Percentiles rank a stretch among this genome's conserved stretches.
phyloP scores from a whole-genome alignment of 2,113 vertebrate genomes.

The Vombatus ursinus region DNA sequence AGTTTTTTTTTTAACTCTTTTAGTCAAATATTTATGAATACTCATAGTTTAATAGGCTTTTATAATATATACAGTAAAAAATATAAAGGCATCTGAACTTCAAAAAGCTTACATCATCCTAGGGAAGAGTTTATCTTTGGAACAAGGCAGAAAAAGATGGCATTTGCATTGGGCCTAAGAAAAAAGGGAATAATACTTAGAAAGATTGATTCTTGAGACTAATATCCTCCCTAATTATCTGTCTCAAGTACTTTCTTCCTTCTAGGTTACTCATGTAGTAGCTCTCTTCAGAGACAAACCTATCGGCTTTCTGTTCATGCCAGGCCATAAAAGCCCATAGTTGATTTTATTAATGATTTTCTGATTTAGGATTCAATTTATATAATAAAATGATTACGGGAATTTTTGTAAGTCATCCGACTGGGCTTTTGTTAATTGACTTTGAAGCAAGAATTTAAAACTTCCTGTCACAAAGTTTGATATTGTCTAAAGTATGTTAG shows the following conservation, averaged over 20 bases:
- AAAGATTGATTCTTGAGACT: neutral
- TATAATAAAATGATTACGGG: neutral
- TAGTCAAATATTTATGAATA: neutral
- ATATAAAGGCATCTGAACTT: neutral
- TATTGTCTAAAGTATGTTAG: neutral
- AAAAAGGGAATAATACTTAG: neutral
- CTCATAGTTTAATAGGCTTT: neutral
- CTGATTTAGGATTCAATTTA: neutral
- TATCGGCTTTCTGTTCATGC: neutral
- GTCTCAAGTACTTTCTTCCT: neutral
- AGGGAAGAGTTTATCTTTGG: neutral
- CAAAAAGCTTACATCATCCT: neutral
- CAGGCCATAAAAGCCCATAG: neutral
- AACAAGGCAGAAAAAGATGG: neutral
- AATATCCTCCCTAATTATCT: neutral
- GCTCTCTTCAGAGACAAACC: neutral
- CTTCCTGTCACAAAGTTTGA: neutral
- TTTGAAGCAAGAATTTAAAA: neutral
- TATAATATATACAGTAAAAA: neutral
- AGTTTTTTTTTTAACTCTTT: neutral
- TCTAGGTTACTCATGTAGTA: neutral
- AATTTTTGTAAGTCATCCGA: neutral
- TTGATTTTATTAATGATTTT: neutral
- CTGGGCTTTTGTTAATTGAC: neutral
- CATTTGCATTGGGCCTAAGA: neutral